Evolutionary conservation across 2,113 vertebrate genomes (phyloP), one percentile per base, ranked within the genome.

Genomic region (Peromyscus polionotus): DNA sequence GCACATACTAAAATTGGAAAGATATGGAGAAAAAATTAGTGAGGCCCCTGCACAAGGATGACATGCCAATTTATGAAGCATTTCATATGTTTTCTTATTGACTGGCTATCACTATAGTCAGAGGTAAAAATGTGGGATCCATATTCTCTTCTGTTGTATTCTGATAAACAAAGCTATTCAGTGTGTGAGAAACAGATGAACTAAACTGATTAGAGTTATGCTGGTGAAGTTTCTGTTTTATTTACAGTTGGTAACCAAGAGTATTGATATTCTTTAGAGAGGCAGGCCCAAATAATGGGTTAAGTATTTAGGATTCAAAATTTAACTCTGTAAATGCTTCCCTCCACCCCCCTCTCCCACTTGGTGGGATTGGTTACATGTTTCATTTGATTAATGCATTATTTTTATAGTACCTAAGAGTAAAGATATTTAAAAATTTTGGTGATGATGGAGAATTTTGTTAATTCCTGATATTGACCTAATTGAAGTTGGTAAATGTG

Each of bases 331-430:
- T 93, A 98, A 63, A 92, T 97, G 97, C 97, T 92, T 97, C 95
- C 83, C 86, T 31, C 39, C 70, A 61, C 59, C 20, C 45, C 45
- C 45, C 45, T 48, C 51, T 22, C 54, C 70, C 96, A 92, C 93
- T 97, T 97, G 98, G 92, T 96, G 95, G 61, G 92, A 97, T 97
- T 98, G 96, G 91, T 98, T 87, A 96, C 92, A 95, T 31, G 22
- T 93, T 76, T 86, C 79, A 93, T 97, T 98, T 96, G 72, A 87
- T 90, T 90, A 93, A 77, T 96, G 87, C 70, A 88, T 75, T 97
- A 94, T 96, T 97, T 22, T 96, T 94, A 98, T 98, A 98, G 51
- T 97, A 98, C 89, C 88, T 98, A 91, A 96, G 90, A 98, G 93
- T 98, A 88, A 98, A 97, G 73, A 72, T 88, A 98, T 84, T 63